Conservation (phyloP, 2,113 vertebrate species). For the Cyanocitta stelleri region DNA sequence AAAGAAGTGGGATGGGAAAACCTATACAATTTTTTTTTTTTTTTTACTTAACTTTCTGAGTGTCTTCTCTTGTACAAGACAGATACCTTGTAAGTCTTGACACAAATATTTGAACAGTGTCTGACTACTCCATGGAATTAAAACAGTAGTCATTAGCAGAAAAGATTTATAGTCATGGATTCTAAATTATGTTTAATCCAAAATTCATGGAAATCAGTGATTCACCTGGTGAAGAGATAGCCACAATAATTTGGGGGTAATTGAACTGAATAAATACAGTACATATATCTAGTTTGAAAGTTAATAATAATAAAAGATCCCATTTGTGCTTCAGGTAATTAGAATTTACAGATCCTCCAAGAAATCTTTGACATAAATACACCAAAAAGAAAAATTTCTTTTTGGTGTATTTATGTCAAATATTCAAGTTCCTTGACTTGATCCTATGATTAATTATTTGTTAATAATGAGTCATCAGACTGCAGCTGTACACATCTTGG, state of each 20-base stretch:
- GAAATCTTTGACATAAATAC: background rate
- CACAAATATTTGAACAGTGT: background rate
- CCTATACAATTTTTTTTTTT: background rate
- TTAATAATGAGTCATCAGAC: background rate
- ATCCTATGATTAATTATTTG: background rate
- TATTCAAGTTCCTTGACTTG: background rate
- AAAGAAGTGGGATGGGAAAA: background rate
- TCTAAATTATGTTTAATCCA: background rate
- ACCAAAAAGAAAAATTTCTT: background rate
- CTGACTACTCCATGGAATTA: background rate
- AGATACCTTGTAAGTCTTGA: background rate
- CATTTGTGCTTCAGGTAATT: background rate
- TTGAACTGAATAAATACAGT: background rate
- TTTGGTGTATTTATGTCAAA: too few relatives aligned
- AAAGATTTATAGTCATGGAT: background rate
- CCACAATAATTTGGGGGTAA: background rate
- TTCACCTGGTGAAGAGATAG: background rate
- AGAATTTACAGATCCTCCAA: background rate
- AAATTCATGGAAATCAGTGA: background rate
- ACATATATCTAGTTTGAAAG: background rate
- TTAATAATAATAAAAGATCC: background rate
- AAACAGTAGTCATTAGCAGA: background rate
- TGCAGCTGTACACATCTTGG: background rate
- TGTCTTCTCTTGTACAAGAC: background rate
- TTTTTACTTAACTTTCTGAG: background rate